Conservation (phyloP, 2,113 vertebrate species). For the Salminus brasiliensis region DNA sequence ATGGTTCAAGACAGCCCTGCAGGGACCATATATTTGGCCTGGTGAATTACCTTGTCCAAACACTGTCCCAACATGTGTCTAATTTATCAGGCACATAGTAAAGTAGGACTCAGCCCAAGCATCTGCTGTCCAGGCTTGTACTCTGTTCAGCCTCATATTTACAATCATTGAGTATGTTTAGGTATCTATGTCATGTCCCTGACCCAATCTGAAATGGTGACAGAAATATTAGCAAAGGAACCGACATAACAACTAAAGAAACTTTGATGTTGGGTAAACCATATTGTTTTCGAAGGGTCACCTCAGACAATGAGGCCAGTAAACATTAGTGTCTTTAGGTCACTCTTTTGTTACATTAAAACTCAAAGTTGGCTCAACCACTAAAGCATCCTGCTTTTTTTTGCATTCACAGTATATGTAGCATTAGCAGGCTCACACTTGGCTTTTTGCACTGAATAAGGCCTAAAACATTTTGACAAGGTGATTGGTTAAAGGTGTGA, state of each 20-base stretch:
- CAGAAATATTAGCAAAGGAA: neutral
- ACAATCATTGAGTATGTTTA: neutral
- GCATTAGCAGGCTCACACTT: neutral
- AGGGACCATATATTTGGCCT: constrained; percentile 32
- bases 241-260: neutral
- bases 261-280: neutral
- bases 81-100: constrained; percentile 31
- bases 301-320: neutral
- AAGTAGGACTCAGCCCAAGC: constrained; percentile 3
- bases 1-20: constrained; percentile 30
- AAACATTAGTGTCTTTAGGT: neutral
- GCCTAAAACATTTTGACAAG: constrained; percentile 27
- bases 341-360: neutral
- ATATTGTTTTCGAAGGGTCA: neutral
- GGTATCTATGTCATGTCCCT: constrained; percentile 9
- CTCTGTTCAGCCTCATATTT: constrained; percentile 26
- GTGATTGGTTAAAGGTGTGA: constrained; percentile 53
- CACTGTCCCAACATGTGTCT: constrained; percentile 33
- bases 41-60: constrained; percentile 50
- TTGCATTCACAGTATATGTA: neutral
- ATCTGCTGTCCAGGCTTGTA: constrained; percentile 28
- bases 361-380: neutral
- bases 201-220: constrained; percentile 4
- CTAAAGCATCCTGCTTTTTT: neutral
- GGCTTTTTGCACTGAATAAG: neutral